Evolutionary conservation across 2,797 vertebrate genomes (phyloP).

Genomic region (Tolypeutes matacus): DNA sequence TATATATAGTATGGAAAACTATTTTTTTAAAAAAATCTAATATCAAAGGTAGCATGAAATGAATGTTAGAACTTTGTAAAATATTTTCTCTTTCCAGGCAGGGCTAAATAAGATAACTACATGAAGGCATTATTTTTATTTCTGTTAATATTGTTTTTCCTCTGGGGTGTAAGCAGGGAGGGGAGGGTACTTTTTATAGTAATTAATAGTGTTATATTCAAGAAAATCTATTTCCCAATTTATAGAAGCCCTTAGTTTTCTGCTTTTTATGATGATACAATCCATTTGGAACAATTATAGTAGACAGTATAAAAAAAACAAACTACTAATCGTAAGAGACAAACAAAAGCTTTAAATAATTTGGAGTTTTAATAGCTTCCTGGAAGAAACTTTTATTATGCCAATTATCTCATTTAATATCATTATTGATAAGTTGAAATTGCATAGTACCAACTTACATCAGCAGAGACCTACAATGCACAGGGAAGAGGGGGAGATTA

Average conservation of each 20-base stretch:
- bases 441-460: not conserved
- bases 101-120: constrained; percentile 11
- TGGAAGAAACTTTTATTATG: not conserved
- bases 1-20: not conserved
- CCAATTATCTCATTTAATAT: not conserved
- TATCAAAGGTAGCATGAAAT: constrained; percentile 5
- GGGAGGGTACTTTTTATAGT: not conserved
- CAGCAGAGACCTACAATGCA: not conserved
- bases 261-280: constrained; percentile 39
- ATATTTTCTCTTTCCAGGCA: constrained; percentile 38
- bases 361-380: constrained; percentile 46
- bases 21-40: constrained; percentile 4
- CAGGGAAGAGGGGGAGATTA: not conserved
- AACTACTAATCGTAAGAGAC: not conserved
- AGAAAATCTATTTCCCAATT: constrained; percentile 26
- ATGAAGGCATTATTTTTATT: not conserved
- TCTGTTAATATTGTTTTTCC: not conserved
- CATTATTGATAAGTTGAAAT: not conserved
- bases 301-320: not conserved
- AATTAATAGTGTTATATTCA: not conserved
- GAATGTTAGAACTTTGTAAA: constrained; percentile 14
- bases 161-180: not conserved
- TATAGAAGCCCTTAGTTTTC: not conserved
- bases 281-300: constrained; percentile 28
- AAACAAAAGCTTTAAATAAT: constrained; percentile 29